phyloP scores from a whole-genome alignment of 2,797 vertebrate species.

The Manis crassicaudata region DNA sequence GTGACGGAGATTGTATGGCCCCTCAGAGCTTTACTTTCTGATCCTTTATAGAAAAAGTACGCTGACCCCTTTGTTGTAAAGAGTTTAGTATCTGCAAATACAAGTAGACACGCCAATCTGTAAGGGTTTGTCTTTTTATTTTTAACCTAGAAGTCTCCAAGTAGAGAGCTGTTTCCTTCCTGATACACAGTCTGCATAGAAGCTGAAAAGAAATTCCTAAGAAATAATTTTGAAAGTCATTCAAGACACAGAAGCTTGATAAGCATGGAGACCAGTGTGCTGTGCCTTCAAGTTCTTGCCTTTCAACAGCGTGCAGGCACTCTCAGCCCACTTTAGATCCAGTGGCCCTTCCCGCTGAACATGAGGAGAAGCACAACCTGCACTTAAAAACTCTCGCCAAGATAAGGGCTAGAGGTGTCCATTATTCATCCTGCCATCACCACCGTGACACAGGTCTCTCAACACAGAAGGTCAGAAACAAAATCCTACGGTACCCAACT shows the following conservation, averaged over 20 bases:
- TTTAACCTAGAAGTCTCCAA: background rate
- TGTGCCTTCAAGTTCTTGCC: background rate
- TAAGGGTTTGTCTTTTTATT: slow-evolving; percentile 26
- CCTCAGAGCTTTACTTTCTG: background rate
- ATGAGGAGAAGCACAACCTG: background rate
- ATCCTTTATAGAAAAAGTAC: background rate
- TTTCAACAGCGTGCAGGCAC: background rate
- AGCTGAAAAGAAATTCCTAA: background rate
- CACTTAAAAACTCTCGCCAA: background rate
- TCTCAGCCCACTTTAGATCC: background rate
- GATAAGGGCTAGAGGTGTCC: background rate
- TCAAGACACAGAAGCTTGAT: background rate
- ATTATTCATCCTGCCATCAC: background rate
- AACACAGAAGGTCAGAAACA: background rate
- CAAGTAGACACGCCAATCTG: background rate
- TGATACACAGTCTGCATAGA: background rate
- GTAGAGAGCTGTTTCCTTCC: background rate
- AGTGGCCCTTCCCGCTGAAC: background rate
- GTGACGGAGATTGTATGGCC: background rate
- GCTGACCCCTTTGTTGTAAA: background rate
- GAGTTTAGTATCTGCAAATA: background rate
- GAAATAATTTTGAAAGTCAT: background rate
- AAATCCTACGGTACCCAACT: background rate
- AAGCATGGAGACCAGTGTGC: background rate
- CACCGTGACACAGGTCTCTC: background rate